Evolutionary conservation across 2,888 invertebrate species (phyloP), one percentile per base, ranked within the genome.

Genomic region (Melipona bicolor): DNA sequence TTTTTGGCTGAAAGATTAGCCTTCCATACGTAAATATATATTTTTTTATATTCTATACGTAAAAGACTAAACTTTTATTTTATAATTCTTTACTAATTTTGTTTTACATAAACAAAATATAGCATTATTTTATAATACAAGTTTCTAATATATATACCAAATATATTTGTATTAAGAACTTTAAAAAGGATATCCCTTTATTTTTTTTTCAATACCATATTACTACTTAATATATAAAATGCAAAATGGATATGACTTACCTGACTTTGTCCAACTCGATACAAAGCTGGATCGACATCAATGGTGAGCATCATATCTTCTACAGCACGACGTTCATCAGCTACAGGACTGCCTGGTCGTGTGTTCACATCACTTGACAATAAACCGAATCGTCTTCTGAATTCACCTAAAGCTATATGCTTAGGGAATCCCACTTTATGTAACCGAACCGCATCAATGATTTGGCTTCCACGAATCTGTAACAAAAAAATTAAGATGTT

Each of bases 401-500:
- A 99, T 94, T 99, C 99, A 21, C 97, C 96, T 81, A 98, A 96
- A 81, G 97, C 97, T 96, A 99, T 96, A 92, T 97, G 97, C 93
- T 98, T 98, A 0, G 99, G 99, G 95, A 97, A 99, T 43, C 99
- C 99, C 94, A 98, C 97, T 92, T 99, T 98, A 95, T 98, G 97
- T 82, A 99, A 95, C 36, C 99, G 96, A 1, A 98, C 97, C 0
- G 98, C 97, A 90, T 99, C 98, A 87, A 99, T 95, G 75, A 99
- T 96, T 95, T 99, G 98, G 89, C 97, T 97, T 49, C 99, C 98
- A 89, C 99, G 97, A 92, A 99, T 96, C 98, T 98, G 93, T 5
- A 71, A 62, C 24, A 93, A 21, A 43, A 43, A 32, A 67, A n/a
- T 61, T 9, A 17, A 56, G 0, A 24, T 9, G 54, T 54, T 52